Base-by-base conservation (phyloP, 2,888 invertebrate genomes). In the Linnaemya vulpina region DNA sequence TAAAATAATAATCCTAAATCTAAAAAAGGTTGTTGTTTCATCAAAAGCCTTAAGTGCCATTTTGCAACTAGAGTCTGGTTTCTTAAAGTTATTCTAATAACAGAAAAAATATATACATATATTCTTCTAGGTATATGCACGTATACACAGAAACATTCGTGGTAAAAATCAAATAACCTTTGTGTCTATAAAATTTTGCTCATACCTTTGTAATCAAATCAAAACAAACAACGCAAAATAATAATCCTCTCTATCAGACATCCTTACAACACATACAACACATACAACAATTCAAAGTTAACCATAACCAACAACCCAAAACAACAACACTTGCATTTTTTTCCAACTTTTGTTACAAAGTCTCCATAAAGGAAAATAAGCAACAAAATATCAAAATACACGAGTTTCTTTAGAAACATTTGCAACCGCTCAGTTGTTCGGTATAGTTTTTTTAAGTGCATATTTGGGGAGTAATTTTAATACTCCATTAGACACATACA, bases 151-250 rank as follows among this genome's bases (percentile, higher is more conserved):
- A 58, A 60, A 71, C 58, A 35, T 15, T 43, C 35, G 58, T 60
- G 40, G 20, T 68, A n/a, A 35, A 80, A 67, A 80, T 80, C 67
- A 73, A 76, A 74, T 46, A 62, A 51, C 58, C 55, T 74, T 85
- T 85, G 85, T 82, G 82, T 85, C 85, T 85, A 85, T 67, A 60
- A 85, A 78, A 85, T 58, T 71, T 40, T 46, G 38, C 82, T 82
- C 85, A 85, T 60, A 82, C 85, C 78, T 82, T 77, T 62, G 43
- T 60, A 38, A 68, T 53, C 55, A 68, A 81, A 71, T 51, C 40
- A 65, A 76, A 76, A 79, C 13, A 77, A 74, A 68, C 71, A 58
- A 82, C 71, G 62, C 22, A 78, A 49, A 65, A 75, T 63, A 58
- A 71, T 51, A 58, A 70, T 81, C 77, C 73, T 77, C 67, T 84